Evolutionary conservation across 2,888 invertebrate species (phyloP).

Genomic region (Mongoloraphidia duomilia): DNA sequence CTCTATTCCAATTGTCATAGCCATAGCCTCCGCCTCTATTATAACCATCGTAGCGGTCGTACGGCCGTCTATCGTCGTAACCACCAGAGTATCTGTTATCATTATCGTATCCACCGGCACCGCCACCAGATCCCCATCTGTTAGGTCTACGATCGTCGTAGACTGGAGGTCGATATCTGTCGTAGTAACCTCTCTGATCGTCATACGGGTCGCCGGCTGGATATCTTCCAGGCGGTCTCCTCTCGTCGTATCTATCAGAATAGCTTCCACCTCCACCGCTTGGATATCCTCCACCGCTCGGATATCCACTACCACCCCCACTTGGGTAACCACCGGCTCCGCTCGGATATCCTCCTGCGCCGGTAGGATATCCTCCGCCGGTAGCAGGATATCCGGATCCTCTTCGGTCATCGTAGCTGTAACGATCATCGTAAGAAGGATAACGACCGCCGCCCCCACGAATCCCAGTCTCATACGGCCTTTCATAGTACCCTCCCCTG

Average conservation of each 20-base stretch:
- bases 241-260: no score
- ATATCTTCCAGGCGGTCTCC: no score
- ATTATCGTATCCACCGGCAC: constrained; percentile 8
- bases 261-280: no score
- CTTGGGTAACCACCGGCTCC: no score
- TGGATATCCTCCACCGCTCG: no score
- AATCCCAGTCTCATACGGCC: no score
- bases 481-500: constrained; percentile 2
- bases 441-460: no score
- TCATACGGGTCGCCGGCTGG: no score
- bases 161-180: constrained; percentile 21
- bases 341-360: no score
- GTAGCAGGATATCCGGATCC: no score
- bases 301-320: no score
- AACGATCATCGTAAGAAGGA: constrained; percentile 11
- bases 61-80: constrained; percentile 3
- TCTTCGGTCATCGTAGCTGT: constrained; percentile 23
- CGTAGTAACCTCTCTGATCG: constrained; percentile 27
- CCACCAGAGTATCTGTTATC: constrained; percentile 11
- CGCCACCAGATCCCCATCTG: neutral
- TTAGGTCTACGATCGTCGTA: constrained; percentile 18
- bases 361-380: no score
- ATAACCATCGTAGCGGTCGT: constrained; percentile 19
- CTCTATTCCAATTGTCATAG: constrained; percentile 28
- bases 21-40: constrained; percentile 31